Evolutionary conservation across 2,113 vertebrate species (phyloP).

Genomic region (Morphnarchus princeps): DNA sequence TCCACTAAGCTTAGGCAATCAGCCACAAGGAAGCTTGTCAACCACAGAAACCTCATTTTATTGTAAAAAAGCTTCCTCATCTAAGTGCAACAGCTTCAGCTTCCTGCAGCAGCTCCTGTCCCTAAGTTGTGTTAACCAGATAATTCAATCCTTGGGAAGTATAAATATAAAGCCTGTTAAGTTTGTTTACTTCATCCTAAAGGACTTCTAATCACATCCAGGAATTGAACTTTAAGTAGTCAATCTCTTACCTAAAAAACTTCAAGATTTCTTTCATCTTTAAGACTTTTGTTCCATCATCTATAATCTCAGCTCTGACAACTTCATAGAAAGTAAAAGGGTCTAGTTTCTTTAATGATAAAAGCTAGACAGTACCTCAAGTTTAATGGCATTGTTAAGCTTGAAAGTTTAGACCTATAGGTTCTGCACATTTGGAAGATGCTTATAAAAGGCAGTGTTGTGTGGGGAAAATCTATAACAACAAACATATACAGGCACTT

Average conservation of each 20-base stretch:
- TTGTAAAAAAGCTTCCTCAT: constrained; percentile 44
- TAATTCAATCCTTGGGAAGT: background rate
- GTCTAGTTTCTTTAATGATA: background rate
- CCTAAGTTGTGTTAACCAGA: background rate
- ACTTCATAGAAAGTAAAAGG: background rate
- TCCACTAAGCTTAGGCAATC: constrained; percentile 34
- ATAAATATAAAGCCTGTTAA: background rate
- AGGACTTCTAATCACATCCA: background rate
- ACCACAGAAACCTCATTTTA: constrained; percentile 60
- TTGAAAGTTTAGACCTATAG: background rate
- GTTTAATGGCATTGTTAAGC: background rate
- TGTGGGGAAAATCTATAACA: background rate
- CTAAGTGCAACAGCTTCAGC: background rate
- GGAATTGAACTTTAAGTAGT: background rate
- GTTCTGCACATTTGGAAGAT: background rate
- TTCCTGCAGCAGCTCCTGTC: constrained; percentile 1
- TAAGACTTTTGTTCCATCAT: background rate
- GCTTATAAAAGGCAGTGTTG: background rate
- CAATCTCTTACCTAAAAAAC: background rate
- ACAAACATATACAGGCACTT: background rate
- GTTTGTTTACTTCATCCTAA: background rate
- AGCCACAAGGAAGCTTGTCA: constrained; percentile 40
- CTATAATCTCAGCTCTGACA: background rate
- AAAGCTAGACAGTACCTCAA: background rate
- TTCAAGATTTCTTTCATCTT: background rate